phyloP scores from a whole-genome alignment of 2,113 vertebrate species.

The Ptilonorhynchus violaceus region DNA sequence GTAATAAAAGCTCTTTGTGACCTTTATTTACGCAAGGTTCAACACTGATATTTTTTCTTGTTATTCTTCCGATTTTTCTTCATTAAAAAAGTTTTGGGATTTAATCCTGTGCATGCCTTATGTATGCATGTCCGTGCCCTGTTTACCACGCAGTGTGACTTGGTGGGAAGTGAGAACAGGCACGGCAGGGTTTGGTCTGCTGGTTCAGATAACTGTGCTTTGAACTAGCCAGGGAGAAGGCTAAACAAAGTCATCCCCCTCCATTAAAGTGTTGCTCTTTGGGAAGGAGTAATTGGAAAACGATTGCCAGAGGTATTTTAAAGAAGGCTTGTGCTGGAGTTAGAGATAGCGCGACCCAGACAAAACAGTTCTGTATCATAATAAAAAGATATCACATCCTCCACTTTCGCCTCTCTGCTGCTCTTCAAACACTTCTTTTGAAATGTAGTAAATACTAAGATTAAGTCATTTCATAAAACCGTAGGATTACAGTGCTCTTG shows the following conservation, averaged over 20 bases:
- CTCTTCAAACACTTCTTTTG: slow-evolving; percentile 54
- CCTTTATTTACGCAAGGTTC: not conserved
- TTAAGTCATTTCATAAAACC: slow-evolving; percentile 61
- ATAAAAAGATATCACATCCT: not conserved
- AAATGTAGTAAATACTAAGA: slow-evolving; percentile 52
- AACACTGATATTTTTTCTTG: not conserved
- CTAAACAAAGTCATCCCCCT: slow-evolving; percentile 11
- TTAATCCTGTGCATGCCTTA: not conserved
- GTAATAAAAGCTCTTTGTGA: not conserved
- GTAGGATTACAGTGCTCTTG: slow-evolving; percentile 30
- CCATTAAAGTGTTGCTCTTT: not conserved
- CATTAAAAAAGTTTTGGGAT: not conserved
- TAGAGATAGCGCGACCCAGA: slow-evolving; percentile 30
- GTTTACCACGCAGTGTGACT: rapidly evolving
- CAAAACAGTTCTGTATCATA: slow-evolving; percentile 2
- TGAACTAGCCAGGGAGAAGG: not conserved
- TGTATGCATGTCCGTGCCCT: rapidly evolving
- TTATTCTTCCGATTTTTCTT: not conserved
- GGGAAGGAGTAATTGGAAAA: slow-evolving; percentile 20
- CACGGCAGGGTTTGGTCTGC: not conserved
- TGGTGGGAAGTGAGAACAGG: not conserved
- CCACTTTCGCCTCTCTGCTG: not conserved
- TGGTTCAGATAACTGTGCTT: not conserved
- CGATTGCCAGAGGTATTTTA: slow-evolving; percentile 20
- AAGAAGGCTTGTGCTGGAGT: slow-evolving; percentile 7